Evolutionary conservation across 2,113 vertebrate genomes (phyloP).

Genomic region (Zeus faber): DNA sequence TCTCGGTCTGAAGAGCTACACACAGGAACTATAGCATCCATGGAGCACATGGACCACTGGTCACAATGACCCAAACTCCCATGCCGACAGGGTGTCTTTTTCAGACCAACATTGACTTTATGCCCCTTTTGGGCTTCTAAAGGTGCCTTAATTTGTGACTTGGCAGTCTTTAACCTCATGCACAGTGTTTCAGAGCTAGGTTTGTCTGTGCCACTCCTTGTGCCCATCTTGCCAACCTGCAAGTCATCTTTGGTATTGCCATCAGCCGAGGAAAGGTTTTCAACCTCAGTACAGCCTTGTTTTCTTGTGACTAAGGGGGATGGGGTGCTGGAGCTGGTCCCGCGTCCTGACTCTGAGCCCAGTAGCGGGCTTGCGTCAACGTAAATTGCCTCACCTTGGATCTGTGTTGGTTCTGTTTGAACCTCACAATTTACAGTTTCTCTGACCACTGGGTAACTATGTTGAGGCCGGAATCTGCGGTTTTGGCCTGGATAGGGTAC

Average conservation of each 20-base stretch:
- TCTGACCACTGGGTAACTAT: not conserved
- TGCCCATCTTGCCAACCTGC: not conserved
- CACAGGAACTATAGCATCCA: slow-evolving; percentile 12
- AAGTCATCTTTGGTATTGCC: not conserved
- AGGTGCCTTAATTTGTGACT: not conserved
- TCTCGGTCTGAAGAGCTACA: slow-evolving; percentile 50
- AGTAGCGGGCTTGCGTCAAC: not conserved
- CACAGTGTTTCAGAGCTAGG: not conserved
- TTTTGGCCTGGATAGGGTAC: slow-evolving; percentile 30
- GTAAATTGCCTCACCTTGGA: accelerated
- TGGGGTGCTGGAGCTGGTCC: slow-evolving; percentile 30
- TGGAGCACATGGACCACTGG: slow-evolving; percentile 38
- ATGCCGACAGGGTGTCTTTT: not conserved
- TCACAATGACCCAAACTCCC: slow-evolving; percentile 5
- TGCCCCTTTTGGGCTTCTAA: not conserved
- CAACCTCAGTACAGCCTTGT: not conserved
- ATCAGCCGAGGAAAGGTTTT: not conserved
- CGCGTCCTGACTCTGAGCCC: slow-evolving; percentile 55
- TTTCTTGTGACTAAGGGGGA: slow-evolving; percentile 33
- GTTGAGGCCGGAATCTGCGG: slow-evolving; percentile 21
- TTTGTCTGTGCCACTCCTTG: accelerated
- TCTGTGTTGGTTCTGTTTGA: slow-evolving; percentile 48
- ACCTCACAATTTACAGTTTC: slow-evolving; percentile 50
- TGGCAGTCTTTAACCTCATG: not conserved
- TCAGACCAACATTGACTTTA: not conserved